These are phyloP conservation scores for Pterophyllum scalare DNA, from an alignment of 2,113 vertebrate species.

Conservation along the genomic window DNA sequence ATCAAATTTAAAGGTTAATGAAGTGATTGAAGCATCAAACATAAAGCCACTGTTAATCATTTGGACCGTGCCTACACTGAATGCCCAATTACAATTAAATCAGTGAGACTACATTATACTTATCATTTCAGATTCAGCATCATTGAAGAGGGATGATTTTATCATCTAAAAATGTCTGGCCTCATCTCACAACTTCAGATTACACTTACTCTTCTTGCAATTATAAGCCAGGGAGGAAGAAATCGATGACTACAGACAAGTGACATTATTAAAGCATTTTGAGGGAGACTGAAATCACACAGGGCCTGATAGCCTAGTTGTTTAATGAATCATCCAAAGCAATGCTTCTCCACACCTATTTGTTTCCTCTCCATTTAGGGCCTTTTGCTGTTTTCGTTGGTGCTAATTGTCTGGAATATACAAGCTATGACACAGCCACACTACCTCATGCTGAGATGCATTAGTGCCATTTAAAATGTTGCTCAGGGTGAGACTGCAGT, in stretches of 20 bases:
- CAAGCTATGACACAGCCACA: constrained; percentile 25
- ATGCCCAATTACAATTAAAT: constrained; percentile 47
- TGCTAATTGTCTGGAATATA: constrained; percentile 58
- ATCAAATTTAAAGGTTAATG: constrained; percentile 38
- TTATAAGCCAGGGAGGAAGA: constrained; percentile 33
- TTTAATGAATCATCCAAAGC: constrained; percentile 65
- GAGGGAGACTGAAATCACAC: constrained; percentile 47
- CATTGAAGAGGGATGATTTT: constrained; percentile 31
- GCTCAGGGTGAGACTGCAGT: constrained; percentile 32
- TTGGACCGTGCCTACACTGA: constrained; percentile 28
- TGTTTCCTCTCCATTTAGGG: constrained; percentile 46
- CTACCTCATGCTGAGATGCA: constrained; percentile 48
- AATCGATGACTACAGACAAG: constrained; percentile 56
- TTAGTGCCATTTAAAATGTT: constrained; percentile 50
- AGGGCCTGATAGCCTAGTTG: constrained; percentile 33
- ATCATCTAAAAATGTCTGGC: constrained; percentile 33
- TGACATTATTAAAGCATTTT: constrained; percentile 55
- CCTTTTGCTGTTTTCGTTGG: constrained; percentile 1
- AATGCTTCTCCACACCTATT: constrained; percentile 55
- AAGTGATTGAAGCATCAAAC: constrained; percentile 32
- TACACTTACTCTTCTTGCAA: constrained; percentile 46
- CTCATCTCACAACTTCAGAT: constrained; percentile 33
- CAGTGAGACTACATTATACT: constrained; percentile 39
- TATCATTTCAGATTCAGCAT: constrained; percentile 28
- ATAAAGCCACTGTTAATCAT: constrained; percentile 41